phyloP scores from a whole-genome alignment of 2,797 vertebrate genomes.

The Coreius guichenoti region DNA sequence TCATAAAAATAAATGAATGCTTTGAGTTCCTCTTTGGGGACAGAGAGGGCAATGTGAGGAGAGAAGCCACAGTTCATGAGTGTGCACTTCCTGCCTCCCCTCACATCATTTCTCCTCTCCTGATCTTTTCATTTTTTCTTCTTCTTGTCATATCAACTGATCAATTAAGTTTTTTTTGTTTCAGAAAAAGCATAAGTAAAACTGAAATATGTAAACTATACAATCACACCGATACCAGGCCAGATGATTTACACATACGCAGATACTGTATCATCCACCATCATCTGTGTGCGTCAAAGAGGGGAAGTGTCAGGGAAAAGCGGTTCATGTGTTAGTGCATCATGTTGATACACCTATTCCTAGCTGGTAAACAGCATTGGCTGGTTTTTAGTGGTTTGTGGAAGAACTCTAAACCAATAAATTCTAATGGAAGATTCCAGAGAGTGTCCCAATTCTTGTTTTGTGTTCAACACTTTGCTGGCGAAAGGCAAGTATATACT shows the following conservation, averaged over 20 bases:
- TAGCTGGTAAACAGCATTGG: conserved; percentile 73
- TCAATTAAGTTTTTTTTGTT: not conserved
- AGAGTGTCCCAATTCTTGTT: not conserved
- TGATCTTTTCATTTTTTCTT: conserved; percentile 9
- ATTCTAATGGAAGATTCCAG: conserved; percentile 47
- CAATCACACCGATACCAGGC: not conserved
- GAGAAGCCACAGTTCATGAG: conserved; percentile 57
- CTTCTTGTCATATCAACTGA: conserved; percentile 18
- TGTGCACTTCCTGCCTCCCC: conserved; percentile 37
- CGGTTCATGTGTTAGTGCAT: conserved; percentile 46
- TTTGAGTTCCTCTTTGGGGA: conserved; percentile 76
- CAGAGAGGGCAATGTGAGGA: conserved; percentile 78
- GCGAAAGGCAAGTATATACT: not conserved
- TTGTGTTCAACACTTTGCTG: not conserved
- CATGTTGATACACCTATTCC: conserved; percentile 67
- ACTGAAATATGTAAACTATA: not conserved
- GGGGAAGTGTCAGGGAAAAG: conserved; percentile 37
- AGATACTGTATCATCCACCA: not conserved
- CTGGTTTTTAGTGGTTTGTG: conserved; percentile 56
- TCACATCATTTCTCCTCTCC: conserved; percentile 24
- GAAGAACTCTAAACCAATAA: conserved; percentile 35
- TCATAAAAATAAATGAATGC: conserved; percentile 81
- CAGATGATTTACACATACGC: not conserved
- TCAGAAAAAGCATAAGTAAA: not conserved
- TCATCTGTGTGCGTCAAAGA: conserved; percentile 9